Evolutionary conservation across 2,888 invertebrate species (phyloP).

Genomic region (Drosophila sordidula): DNA sequence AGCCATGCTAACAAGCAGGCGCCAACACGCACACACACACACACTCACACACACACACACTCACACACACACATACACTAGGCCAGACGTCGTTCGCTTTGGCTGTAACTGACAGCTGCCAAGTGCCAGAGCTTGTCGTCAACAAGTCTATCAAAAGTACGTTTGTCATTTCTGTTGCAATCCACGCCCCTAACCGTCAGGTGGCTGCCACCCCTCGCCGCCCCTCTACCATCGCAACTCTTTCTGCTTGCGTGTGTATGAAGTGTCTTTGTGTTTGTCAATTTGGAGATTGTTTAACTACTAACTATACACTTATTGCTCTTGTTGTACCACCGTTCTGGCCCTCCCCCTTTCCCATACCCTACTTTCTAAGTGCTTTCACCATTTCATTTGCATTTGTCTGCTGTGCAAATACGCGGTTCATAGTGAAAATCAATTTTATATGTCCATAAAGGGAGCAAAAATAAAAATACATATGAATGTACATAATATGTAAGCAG

Average conservation of each 20-base stretch:
- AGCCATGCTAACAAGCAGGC: constrained; percentile 35
- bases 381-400: constrained; percentile 64
- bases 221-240: constrained; percentile 3
- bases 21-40: constrained; percentile 23
- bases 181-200: constrained; percentile 29
- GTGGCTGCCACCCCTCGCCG: constrained; percentile 18
- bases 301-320: constrained; percentile 27
- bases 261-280: constrained; percentile 46
- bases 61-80: constrained; percentile 1
- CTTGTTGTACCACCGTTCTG: background rate
- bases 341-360: background rate
- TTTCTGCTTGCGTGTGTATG: constrained; percentile 9
- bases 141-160: constrained; percentile 81
- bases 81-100: constrained; percentile 31
- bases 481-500: too few relatives aligned
- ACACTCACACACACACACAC: constrained; percentile 13
- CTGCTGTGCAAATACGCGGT: constrained; percentile 40
- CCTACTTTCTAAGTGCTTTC: constrained; percentile 45
- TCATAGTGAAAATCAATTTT: constrained; percentile 60
- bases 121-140: constrained; percentile 79
- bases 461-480: background rate
- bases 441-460: constrained; percentile 23
- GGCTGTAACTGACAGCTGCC: constrained; percentile 73
- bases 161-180: constrained; percentile 80
- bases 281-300: constrained; percentile 63